Evolutionary conservation across 2,888 invertebrate genomes (phyloP).

Genomic region (Hydrotaea cyrtoneurina): DNA sequence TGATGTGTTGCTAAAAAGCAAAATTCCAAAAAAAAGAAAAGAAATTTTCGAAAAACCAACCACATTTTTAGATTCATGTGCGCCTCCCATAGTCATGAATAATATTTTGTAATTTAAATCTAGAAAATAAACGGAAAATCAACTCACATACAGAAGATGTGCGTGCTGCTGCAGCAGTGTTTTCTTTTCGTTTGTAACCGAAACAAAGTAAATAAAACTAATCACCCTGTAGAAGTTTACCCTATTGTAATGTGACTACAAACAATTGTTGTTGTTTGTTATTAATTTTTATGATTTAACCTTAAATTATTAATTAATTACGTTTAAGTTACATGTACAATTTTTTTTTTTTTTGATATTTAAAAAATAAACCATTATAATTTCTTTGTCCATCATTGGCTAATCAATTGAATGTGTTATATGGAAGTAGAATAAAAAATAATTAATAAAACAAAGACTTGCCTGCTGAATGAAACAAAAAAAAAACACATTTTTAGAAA

Average conservation of each 20-base stretch:
- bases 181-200: conserved; percentile 25
- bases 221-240: background rate
- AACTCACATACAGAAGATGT: background rate
- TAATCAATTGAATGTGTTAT: conserved; percentile 31
- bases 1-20: no score
- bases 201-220: conserved; percentile 1
- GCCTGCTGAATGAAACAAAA: conserved; percentile 18
- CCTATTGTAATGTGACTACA: conserved; percentile 10
- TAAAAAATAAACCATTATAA: no score
- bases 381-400: conserved; percentile 17
- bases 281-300: conserved; percentile 34
- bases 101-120: background rate
- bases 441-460: conserved; percentile 23
- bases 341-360: background rate
- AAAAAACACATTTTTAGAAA: background rate
- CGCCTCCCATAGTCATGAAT: background rate
- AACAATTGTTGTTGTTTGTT: conserved; percentile 13
- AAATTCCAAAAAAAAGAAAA: no score
- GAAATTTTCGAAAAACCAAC: background rate
- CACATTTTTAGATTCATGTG: no score
- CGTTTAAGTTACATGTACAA: conserved; percentile 25
- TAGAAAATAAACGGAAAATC: background rate
- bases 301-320: conserved; percentile 28
- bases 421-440: conserved; percentile 6
- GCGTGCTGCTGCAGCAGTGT: conserved; percentile 33